Percentiles rank a stretch among this genome's conserved stretches.
These are phyloP conservation scores for Brachyptera risi DNA, from an alignment of 2,888 invertebrate genomes.

Conservation along the genomic window DNA sequence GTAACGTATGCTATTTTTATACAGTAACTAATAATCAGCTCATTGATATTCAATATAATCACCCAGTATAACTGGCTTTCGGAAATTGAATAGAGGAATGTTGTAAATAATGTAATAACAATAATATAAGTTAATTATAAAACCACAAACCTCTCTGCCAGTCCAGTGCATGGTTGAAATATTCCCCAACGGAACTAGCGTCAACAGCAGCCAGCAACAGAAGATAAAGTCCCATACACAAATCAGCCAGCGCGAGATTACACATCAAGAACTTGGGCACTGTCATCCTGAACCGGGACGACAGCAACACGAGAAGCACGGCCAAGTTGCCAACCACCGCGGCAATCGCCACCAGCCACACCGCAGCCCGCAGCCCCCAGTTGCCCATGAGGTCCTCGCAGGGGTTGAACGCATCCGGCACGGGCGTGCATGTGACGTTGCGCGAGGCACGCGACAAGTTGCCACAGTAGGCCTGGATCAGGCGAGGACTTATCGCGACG, in stretches of 20 bases:
- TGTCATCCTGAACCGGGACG: slow-evolving; percentile 49
- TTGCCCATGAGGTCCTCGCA: slow-evolving; percentile 63
- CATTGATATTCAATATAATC: too few species aligned
- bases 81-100: too few species aligned
- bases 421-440: slow-evolving; percentile 49
- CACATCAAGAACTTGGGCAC: slow-evolving; percentile 61
- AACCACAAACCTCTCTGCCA: slow-evolving; percentile 57
- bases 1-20: too few species aligned
- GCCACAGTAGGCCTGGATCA: slow-evolving; percentile 37
- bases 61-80: too few species aligned
- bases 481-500: slow-evolving; percentile 38
- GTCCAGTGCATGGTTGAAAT: slow-evolving; percentile 63
- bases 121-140: neutral
- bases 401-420: slow-evolving; percentile 60
- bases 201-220: slow-evolving; percentile 59
- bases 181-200: slow-evolving; percentile 57
- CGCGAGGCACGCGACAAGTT: slow-evolving; percentile 37
- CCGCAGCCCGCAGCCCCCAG: slow-evolving; percentile 52
- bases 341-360: slow-evolving; percentile 57
- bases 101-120: too few species aligned
- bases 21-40: too few species aligned
- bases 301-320: slow-evolving; percentile 57
- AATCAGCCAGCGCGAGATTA: slow-evolving; percentile 63
- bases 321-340: slow-evolving; percentile 61
- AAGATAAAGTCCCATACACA: slow-evolving; percentile 62